Conservation (phyloP, 2,888 invertebrate genomes). For the Acronicta leporina region DNA sequence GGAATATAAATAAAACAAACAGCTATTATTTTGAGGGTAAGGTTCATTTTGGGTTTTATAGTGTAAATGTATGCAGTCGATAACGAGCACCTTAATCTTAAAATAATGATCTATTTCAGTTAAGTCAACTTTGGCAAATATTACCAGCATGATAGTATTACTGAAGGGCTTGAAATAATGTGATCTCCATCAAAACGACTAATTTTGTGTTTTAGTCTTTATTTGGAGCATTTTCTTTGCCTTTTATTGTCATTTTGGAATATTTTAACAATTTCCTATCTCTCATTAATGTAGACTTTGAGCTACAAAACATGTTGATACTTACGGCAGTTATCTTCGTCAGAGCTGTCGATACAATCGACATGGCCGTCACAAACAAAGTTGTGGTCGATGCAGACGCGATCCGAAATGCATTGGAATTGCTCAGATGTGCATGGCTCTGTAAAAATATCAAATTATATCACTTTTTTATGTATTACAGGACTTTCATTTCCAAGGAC, state of each 20-base stretch:
- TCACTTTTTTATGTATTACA: not conserved
- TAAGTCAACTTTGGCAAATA: too few relatives aligned
- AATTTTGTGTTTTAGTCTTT: too few relatives aligned
- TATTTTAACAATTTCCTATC: too few relatives aligned
- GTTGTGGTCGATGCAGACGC: slow-evolving; percentile 87
- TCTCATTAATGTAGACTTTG: too few relatives aligned
- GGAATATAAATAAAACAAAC: too few relatives aligned
- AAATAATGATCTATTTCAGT: too few relatives aligned
- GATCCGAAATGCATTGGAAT: slow-evolving; percentile 83
- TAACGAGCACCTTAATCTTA: slow-evolving; percentile 11
- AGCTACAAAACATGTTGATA: slow-evolving; percentile 40
- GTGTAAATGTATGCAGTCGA: not conserved
- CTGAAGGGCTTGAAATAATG: too few relatives aligned
- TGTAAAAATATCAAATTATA: slow-evolving; percentile 23
- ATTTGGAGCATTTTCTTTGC: too few relatives aligned
- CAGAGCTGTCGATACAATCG: slow-evolving; percentile 90
- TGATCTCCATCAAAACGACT: not conserved
- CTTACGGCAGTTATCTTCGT: slow-evolving; percentile 89
- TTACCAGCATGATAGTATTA: too few relatives aligned
- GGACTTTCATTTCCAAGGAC: too few relatives aligned
- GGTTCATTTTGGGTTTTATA: too few relatives aligned
- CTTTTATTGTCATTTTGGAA: not conserved
- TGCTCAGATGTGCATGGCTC: slow-evolving; percentile 53
- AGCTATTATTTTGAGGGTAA: too few relatives aligned
- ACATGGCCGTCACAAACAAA: slow-evolving; percentile 90